Evolutionary conservation across 1,140 invertebrate genomes (phyloP), one percentile per base, ranked within the genome.

Genomic region (Drosophila serrata): DNA sequence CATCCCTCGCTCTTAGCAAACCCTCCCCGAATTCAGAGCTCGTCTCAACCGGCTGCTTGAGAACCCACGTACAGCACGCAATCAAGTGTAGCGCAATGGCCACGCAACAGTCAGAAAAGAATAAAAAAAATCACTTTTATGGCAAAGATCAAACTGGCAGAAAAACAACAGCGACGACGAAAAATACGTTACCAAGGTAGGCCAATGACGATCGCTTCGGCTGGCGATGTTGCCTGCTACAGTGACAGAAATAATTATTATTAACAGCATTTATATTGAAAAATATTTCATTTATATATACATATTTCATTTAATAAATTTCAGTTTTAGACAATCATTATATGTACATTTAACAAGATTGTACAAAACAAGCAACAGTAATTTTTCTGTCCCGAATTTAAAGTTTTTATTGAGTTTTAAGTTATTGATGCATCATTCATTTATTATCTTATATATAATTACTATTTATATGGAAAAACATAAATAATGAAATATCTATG

Each of bases 81-180:
- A 77, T 80, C 67, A 67, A 81, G 60, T 87, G 80, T 87, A 88
- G 84, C 84, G 84, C 84, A 88, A 79, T 79, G 75, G 84, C 80
- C 84, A 87, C 82, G 84, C 79, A 87, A 80, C 84, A 80, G 57
- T 39, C 80, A 63, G 65, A 60, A 74, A 63, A 77, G 75, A 74
- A 86, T 76, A 82, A 49, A 75, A 75, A 85, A 87, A 87, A 87
- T 87, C 84, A 84, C 84, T 88, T 88, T 82, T 84, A 87, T 87
- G 84, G 84, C 84, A 87, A 88, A 88, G 80, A 87, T 88, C 80
- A 88, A 87, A 87, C 84, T 87, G 76, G 79, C 84, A 87, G 84
- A 77, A 79, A 79, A 70, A 40, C 48, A 79, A 63, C 73, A 80
- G 60, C 75, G 67, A 59, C 64, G 65, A 63, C 77, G 62, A 77